A percentile compares a stretch with the other conserved stretches of the same genome.
Conservation (phyloP, 2,797 vertebrate species). For the Fringilla coelebs region DNA sequence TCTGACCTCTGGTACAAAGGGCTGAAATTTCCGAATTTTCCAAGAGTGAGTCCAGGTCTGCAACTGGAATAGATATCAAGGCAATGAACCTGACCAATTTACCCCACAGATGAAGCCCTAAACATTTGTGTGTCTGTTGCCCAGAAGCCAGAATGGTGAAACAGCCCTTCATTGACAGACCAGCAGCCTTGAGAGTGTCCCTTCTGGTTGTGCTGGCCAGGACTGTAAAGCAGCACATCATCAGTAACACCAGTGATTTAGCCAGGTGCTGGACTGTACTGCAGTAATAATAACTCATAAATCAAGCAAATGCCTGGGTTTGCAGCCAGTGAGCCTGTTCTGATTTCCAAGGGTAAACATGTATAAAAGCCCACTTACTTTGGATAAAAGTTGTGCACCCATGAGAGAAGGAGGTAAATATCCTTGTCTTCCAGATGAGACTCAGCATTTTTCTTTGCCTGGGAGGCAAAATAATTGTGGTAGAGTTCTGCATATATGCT, state of each 20-base stretch:
- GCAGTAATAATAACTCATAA: not conserved
- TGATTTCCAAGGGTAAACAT: not conserved
- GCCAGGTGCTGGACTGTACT: not conserved
- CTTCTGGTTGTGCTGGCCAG: not conserved
- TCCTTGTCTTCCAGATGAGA: conserved; percentile 76
- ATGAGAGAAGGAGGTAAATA: conserved; percentile 80
- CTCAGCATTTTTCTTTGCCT: conserved; percentile 60
- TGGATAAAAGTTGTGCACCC: conserved; percentile 83
- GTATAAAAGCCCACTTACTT: conserved; percentile 75
- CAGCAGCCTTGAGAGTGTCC: not conserved
- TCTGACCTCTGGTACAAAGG: not conserved
- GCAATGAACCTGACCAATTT: not conserved
- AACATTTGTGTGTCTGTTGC: not conserved
- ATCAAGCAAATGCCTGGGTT: not conserved
- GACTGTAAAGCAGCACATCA: not conserved
- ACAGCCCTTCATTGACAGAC: not conserved
- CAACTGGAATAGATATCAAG: not conserved
- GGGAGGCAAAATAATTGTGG: conserved; percentile 77
- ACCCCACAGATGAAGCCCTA: not conserved
- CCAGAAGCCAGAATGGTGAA: not conserved
- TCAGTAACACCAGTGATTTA: not conserved
- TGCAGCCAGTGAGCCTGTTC: not conserved
- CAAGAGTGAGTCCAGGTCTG: not conserved
- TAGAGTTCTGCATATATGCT: conserved; percentile 80
- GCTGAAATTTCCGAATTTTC: not conserved